Percentiles rank a stretch among this genome's conserved stretches.
Evolutionary conservation across 2,113 vertebrate species (phyloP).

Genomic region (Elaphurus davidianus): DNA sequence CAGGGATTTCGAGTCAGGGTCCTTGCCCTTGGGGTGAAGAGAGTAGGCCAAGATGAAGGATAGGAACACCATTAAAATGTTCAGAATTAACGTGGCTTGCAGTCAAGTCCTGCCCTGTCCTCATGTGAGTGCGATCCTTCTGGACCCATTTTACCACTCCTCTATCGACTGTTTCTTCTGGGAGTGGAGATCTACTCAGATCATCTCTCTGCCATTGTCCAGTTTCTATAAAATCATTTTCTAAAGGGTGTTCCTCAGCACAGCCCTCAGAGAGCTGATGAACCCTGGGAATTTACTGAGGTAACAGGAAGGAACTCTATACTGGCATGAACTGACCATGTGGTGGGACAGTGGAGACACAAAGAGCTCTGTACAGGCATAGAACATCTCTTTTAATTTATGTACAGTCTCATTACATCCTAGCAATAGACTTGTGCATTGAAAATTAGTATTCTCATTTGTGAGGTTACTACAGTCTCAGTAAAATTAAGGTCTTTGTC

Average conservation of each 20-base stretch:
- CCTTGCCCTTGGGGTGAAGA: background rate
- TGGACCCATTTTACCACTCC: background rate
- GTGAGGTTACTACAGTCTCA: background rate
- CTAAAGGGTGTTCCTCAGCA: background rate
- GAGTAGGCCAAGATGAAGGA: background rate
- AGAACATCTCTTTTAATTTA: background rate
- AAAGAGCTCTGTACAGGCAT: background rate
- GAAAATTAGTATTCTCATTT: background rate
- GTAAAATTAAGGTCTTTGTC: background rate
- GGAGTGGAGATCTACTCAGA: background rate
- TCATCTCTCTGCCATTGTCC: background rate
- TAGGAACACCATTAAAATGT: background rate
- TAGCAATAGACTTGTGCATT: background rate
- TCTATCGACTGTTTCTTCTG: background rate
- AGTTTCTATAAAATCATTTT: background rate
- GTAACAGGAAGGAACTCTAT: background rate
- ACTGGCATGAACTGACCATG: background rate
- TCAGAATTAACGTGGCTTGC: background rate
- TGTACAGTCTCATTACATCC: background rate
- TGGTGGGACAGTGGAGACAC: background rate
- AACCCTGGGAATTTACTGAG: background rate
- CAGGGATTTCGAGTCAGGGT: background rate
- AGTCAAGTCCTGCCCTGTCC: background rate
- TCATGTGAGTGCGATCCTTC: background rate
- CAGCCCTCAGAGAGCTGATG: background rate